Conservation (phyloP, 2,113 vertebrate species). For the Actenoides lindsayi region DNA sequence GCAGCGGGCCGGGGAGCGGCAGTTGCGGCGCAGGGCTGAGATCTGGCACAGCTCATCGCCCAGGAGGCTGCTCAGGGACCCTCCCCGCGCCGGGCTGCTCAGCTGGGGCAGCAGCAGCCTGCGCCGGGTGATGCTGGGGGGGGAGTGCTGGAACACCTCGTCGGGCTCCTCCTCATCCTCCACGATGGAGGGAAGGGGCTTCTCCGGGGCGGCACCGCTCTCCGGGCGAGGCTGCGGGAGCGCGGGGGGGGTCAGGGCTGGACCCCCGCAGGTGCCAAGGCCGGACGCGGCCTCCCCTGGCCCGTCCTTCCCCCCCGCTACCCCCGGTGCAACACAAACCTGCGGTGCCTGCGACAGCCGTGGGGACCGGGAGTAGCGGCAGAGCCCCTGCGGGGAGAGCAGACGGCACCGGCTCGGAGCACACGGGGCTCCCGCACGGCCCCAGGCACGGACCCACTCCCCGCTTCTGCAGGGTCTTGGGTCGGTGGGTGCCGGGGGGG, state of each 20-base stretch:
- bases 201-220: constrained; percentile 70
- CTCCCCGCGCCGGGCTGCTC: constrained; percentile 74
- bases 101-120: constrained; percentile 79
- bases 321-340: background rate
- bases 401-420: background rate
- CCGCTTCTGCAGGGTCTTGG: background rate
- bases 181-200: constrained; percentile 81
- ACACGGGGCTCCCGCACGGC: accelerated
- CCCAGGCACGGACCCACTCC: background rate
- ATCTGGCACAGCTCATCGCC: constrained; percentile 86
- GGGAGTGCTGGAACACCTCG: constrained; percentile 75
- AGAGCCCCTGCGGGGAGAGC: constrained; percentile 77
- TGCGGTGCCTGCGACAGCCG: constrained; percentile 80
- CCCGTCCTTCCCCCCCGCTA: accelerated
- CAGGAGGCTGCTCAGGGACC: constrained; percentile 82
- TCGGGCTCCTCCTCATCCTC: constrained; percentile 77
- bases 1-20: constrained; percentile 78
- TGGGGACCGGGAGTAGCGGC: constrained; percentile 81
- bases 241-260: background rate
- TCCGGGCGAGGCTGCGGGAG: constrained; percentile 73
- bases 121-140: constrained; percentile 68
- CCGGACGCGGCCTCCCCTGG: background rate
- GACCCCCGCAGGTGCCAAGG: background rate
- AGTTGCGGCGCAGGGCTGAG: constrained; percentile 75
- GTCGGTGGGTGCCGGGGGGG: accelerated